Evolutionary conservation across 2,888 invertebrate genomes (phyloP).

Genomic region (Octodonta nipae): DNA sequence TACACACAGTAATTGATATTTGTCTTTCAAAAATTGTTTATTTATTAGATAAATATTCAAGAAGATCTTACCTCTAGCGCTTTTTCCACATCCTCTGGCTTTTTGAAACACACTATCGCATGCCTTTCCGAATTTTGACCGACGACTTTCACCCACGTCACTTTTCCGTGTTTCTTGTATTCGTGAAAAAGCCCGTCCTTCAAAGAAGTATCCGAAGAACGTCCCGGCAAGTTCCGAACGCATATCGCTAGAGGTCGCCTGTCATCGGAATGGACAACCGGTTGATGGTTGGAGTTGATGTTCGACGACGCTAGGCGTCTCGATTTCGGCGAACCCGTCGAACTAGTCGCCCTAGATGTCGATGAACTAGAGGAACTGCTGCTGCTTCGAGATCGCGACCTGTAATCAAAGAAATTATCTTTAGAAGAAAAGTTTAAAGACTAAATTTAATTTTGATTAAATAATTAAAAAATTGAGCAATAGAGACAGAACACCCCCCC

Average conservation of each 20-base stretch:
- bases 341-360: constrained; percentile 47
- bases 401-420: constrained; percentile 17
- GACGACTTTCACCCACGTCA: constrained; percentile 79
- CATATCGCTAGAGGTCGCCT: constrained; percentile 76
- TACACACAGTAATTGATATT: too few relatives aligned
- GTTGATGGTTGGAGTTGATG: constrained; percentile 25
- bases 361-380: constrained; percentile 48
- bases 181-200: constrained; percentile 97
- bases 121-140: constrained; percentile 84
- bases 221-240: constrained; percentile 76
- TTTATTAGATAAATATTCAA: too few relatives aligned
- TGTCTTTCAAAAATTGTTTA: too few relatives aligned
- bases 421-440: too few relatives aligned
- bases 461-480: too few relatives aligned
- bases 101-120: constrained; percentile 91
- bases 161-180: constrained; percentile 97
- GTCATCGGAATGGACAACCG: constrained; percentile 43
- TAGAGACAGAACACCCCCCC: too few relatives aligned
- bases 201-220: constrained; percentile 84
- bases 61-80: constrained; percentile 60
- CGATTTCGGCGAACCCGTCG: constrained; percentile 46
- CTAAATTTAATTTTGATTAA: too few relatives aligned
- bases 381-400: constrained; percentile 40
- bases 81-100: constrained; percentile 92
- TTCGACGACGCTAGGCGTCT: constrained; percentile 32